A percentile compares a stretch with the other conserved stretches of the same genome.
Evolutionary conservation across 2,113 vertebrate genomes (phyloP).

Genomic region (Siphamia tubifer): DNA sequence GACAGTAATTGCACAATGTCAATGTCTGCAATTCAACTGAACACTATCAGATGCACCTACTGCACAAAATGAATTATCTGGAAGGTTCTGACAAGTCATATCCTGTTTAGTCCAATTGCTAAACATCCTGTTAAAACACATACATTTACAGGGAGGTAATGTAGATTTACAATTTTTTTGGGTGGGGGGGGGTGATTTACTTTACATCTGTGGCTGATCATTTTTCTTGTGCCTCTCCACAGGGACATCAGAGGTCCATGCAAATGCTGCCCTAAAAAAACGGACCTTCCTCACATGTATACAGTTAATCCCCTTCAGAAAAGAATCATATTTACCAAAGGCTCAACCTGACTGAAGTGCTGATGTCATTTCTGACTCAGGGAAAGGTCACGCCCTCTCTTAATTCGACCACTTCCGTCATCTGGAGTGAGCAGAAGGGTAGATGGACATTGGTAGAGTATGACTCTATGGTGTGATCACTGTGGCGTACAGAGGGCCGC

Average conservation of each 20-base stretch:
- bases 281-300: neutral
- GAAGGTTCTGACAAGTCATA: neutral
- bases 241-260: neutral
- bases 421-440: conserved; percentile 5
- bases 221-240: neutral
- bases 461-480: conserved; percentile 14
- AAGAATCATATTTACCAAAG: conserved; percentile 1
- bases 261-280: neutral
- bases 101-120: neutral
- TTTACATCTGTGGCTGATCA: neutral
- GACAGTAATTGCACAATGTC: conserved; percentile 36
- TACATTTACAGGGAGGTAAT: neutral
- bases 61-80: conserved; percentile 2
- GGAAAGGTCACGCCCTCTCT: neutral
- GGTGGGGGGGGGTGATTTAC: neutral
- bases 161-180: neutral
- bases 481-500: conserved; percentile 38
- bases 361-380: neutral
- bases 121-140: conserved; percentile 11
- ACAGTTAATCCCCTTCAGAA: neutral
- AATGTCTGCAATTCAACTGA: conserved; percentile 15
- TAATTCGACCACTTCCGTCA: conserved; percentile 10
- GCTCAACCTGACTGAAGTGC: neutral
- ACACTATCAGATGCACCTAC: conserved; percentile 16
- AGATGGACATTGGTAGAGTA: conserved; percentile 7